phyloP scores from a whole-genome alignment of 2,888 invertebrate species.

The Lasioglossum figueresi region DNA sequence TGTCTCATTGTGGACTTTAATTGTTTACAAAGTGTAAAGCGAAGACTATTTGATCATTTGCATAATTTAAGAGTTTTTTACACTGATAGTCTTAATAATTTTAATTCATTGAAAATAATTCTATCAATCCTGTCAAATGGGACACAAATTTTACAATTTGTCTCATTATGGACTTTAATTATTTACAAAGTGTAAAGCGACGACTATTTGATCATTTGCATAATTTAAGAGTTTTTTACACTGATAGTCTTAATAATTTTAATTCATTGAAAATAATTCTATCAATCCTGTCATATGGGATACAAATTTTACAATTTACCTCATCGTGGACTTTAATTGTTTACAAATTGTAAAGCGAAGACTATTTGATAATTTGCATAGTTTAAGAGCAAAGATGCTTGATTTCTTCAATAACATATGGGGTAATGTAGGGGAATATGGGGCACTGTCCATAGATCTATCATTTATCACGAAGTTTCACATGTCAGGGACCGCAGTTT shows the following conservation, averaged over 20 bases:
- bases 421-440: too few species aligned
- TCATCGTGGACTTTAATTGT: not conserved
- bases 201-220: not conserved
- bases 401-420: not conserved
- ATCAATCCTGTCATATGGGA: not conserved
- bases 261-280: too few species aligned
- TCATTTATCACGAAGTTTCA: not conserved
- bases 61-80: not conserved
- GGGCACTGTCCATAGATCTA: not conserved
- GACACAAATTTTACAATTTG: not conserved
- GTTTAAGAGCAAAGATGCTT: not conserved
- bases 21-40: not conserved
- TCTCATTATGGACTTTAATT: not conserved
- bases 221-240: not conserved
- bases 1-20: not conserved
- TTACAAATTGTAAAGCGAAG: not conserved
- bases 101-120: too few species aligned
- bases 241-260: too few species aligned
- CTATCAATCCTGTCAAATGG: not conserved
- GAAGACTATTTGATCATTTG: not conserved
- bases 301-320: not conserved
- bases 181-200: not conserved
- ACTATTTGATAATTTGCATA: not conserved
- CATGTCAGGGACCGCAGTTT: not conserved
- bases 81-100: too few species aligned